Evolutionary conservation across 1,140 invertebrate species (phyloP), one percentile per base, ranked within the genome.

Genomic region (Drosophila parabipectinata): DNA sequence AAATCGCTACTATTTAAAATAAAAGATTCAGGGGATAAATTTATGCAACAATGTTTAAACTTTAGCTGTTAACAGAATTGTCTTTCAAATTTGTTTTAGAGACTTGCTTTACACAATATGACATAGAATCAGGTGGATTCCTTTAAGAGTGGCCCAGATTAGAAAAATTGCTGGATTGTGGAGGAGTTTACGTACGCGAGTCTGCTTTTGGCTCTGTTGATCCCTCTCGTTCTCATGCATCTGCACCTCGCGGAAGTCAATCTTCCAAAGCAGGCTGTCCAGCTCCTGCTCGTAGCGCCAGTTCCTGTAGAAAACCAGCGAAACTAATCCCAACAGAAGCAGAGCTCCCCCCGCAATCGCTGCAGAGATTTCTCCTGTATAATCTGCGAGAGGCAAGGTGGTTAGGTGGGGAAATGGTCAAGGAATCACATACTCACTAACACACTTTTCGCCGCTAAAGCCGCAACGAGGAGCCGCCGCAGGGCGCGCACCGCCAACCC

Each of bases 271-370:
- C 15, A 99, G 92, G 45, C 96, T 97, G 79, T 99, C 98, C 60
- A 99, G 92, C 87, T 99, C 98, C 85, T 98, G 97, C 85, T 99
- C 98, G 91, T 99, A 98, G 18, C 95, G 94, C 97, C 97, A 98
- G 90, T 98, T 98, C 54, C 98, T 94, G 92, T 97, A 97, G 1
- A 96, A 90, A 0, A 96, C 93, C 18, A 97, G 88, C 0, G 94
- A 93, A 3, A 96, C 94, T 1, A 97, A 92, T 0, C 94, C 92
- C 12, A 97, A 89, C 3, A 97, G 92, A 0, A 97, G 90, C 0
- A 97, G 75, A 0, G 96, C 92, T 3, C 95, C 95, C 0, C 97
- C 97, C 0, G 95, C 95, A 0, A 98, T 94, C 1, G 96, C 96
- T 0, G 95, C 94, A 0, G 96, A 94, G 78, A 98, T 97, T 87